These are phyloP conservation scores for Drosophila lacteicornis DNA, from an alignment of 1,140 invertebrate genomes.

Conservation along the genomic window DNA sequence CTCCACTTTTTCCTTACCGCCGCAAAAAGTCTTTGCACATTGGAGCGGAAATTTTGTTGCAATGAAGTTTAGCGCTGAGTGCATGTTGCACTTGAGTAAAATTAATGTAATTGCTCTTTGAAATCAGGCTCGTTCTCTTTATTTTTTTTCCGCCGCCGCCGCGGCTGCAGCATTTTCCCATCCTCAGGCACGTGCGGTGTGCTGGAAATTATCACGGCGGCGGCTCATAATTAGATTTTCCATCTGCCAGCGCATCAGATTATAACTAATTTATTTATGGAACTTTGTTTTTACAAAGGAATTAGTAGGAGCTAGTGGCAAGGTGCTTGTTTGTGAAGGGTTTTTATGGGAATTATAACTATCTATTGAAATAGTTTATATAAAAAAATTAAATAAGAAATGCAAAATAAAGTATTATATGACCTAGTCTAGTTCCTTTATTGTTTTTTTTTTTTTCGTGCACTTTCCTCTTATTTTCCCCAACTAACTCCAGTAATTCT, in stretches of 20 bases:
- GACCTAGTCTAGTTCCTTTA: too few species aligned
- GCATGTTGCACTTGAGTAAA: slow-evolving; percentile 58
- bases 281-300: not conserved
- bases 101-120: slow-evolving; percentile 61
- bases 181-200: slow-evolving; percentile 5
- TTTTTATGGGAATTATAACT: not conserved
- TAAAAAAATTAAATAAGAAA: not conserved
- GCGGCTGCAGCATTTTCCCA: not conserved
- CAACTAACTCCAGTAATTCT: not conserved
- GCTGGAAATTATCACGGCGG: slow-evolving; percentile 18
- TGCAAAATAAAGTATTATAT: not conserved
- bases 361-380: not conserved
- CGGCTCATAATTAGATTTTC: slow-evolving; percentile 52
- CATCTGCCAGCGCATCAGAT: slow-evolving; percentile 15
- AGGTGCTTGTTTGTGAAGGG: too few species aligned
- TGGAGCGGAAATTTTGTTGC: slow-evolving; percentile 68
- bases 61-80: slow-evolving; percentile 66
- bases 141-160: not conserved
- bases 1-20: slow-evolving; percentile 11
- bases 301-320: too few species aligned
- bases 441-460: too few species aligned
- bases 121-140: slow-evolving; percentile 32
- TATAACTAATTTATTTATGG: slow-evolving; percentile 17
- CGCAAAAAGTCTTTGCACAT: slow-evolving; percentile 46
- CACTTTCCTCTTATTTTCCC: not conserved